These are phyloP conservation scores for Balanococcus diminutus DNA, from an alignment of 2,888 invertebrate species.

Conservation along the genomic window DNA sequence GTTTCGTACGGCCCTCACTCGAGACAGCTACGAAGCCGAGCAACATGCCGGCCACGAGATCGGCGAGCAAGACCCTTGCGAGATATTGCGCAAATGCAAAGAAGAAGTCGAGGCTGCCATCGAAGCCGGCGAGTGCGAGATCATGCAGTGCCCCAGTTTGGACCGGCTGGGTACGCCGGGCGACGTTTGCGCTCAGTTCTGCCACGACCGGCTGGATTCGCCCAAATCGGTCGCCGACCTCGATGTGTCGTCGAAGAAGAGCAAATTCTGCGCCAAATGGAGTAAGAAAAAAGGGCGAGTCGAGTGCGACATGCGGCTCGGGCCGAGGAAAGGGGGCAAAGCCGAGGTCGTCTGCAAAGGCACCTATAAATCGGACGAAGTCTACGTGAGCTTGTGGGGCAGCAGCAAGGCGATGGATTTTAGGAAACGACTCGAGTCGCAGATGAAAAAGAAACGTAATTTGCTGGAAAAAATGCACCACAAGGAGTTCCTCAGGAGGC, in stretches of 20 bases:
- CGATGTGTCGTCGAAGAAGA: background rate
- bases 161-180: constrained; percentile 33
- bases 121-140: background rate
- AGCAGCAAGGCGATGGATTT: constrained; percentile 29
- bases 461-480: constrained; percentile 21
- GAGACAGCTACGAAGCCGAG: constrained; percentile 9
- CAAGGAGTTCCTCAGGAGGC: background rate
- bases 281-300: background rate
- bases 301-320: background rate
- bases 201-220: constrained; percentile 13
- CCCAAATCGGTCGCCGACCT: background rate
- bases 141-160: background rate
- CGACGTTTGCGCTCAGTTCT: background rate
- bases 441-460: constrained; percentile 45
- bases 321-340: background rate
- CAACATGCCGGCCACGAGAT: background rate
- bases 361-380: background rate
- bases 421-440: background rate
- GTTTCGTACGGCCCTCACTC: background rate
- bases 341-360: constrained; percentile 19
- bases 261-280: background rate
- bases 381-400: constrained; percentile 39
- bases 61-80: background rate
- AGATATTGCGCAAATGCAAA: background rate
- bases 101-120: background rate